Percentiles rank a stretch among this genome's conserved stretches.
These are phyloP conservation scores for Zingel zingel DNA, from an alignment of 2,113 vertebrate species.

Conservation along the genomic window DNA sequence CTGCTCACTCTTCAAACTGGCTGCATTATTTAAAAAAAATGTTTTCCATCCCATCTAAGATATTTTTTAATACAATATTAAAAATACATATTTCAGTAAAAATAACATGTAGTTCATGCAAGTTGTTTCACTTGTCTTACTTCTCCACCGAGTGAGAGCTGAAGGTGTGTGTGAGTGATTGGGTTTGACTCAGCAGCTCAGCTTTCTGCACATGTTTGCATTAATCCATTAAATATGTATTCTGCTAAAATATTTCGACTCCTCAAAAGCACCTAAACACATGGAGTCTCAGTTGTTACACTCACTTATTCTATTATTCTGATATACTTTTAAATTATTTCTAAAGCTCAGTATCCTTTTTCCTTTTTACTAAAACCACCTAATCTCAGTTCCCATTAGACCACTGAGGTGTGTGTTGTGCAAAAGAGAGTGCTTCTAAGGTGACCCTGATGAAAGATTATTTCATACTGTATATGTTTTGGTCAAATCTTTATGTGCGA, in stretches of 20 bases:
- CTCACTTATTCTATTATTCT: neutral
- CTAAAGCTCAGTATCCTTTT: neutral
- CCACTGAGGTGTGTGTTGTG: neutral
- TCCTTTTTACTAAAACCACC: neutral
- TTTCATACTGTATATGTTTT: neutral
- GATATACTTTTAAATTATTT: neutral
- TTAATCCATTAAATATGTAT: slow-evolving; percentile 8
- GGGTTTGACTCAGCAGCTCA: neutral
- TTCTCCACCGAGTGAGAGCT: neutral
- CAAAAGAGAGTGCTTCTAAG: neutral
- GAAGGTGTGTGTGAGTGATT: neutral
- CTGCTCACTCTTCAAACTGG: neutral
- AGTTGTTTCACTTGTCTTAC: neutral
- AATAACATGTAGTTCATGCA: neutral
- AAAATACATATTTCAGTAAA: neutral
- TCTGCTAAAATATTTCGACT: neutral
- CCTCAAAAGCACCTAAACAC: neutral
- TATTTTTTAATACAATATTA: neutral
- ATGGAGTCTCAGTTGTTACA: neutral
- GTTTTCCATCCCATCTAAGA: neutral
- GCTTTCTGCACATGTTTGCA: slow-evolving; percentile 4
- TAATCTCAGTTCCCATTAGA: neutral
- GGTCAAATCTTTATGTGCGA: neutral
- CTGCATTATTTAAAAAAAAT: neutral
- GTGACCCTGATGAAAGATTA: neutral